These are phyloP conservation scores for Netelia fuscicornis DNA, from an alignment of 2,888 invertebrate genomes.

Conservation along the genomic window DNA sequence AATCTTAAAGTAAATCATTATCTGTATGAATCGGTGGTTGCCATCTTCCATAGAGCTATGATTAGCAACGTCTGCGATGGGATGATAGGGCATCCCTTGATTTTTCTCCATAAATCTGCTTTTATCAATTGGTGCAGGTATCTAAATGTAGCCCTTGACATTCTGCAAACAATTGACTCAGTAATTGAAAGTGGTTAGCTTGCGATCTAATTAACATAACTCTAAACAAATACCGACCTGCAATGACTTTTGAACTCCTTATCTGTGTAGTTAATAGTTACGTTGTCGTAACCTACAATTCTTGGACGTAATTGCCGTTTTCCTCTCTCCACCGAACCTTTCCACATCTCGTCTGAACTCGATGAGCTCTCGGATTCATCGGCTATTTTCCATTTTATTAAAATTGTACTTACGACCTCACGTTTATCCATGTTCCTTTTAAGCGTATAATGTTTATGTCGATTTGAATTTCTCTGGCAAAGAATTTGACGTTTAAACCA, in stretches of 20 bases:
- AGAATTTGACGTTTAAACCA: too few relatives aligned
- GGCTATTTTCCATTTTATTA: not conserved
- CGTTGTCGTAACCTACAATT: not conserved
- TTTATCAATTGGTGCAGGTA: not conserved
- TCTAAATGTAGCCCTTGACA: not conserved
- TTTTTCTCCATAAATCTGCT: constrained; percentile 5
- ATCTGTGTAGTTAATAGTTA: not conserved
- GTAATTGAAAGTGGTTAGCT: not conserved
- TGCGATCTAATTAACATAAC: not conserved
- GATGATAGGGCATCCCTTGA: constrained; percentile 20
- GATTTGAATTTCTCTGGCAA: not conserved
- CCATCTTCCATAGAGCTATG: constrained; percentile 55
- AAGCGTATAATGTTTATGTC: not conserved
- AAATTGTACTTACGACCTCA: not conserved
- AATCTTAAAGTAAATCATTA: constrained; percentile 8
- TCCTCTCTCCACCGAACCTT: not conserved
- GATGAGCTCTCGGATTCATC: constrained; percentile 1
- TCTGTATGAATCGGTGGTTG: constrained; percentile 67
- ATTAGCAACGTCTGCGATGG: constrained; percentile 35
- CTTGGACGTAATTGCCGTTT: not conserved
- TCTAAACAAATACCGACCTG: not conserved
- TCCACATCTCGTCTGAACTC: not conserved
- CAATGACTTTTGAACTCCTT: constrained; percentile 1
- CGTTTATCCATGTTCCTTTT: not conserved
- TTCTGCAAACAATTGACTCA: not conserved